Evolutionary conservation across 2,888 invertebrate genomes (phyloP), one percentile per base, ranked within the genome.

Genomic region (Ophion costatus): DNA sequence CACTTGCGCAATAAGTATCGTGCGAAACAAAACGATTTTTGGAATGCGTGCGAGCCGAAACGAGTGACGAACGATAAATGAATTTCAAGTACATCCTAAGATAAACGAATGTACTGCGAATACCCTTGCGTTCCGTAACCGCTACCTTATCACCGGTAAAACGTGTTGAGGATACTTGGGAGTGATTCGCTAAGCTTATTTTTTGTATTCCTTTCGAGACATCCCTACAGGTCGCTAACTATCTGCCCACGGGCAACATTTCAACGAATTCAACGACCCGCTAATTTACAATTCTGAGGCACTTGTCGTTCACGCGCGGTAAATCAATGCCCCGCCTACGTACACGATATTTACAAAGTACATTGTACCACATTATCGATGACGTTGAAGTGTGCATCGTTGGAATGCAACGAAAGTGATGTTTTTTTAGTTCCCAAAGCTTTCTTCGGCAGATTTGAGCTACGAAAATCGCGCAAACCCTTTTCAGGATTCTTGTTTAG

Each of bases 231-330:
- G 6, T 56, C 6, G 59, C 20, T 17, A 51, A 51, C 17, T 5
- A 59, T 22, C 10, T 22, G 10, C 59, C 59, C n/a, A 29, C 29
- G 29, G 42, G 5, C 42, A 67, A 24, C 9, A 17, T 42, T 20
- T 20, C 10, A 51, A 38, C 38, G 61, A 56, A 71, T 63, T 66
- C 66, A n/a, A 22, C 29, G 57, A 66, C 80, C 78, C 51, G 14
- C 38, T 45, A 17, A 38, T 45, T 78, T 59, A 80, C 78, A 80
- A 73, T 81, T 80, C 33, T 61, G 73, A 86, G 87, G 88, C 84
- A 88, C 87, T 88, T 88, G 33, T 80, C 83, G 20, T 82, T 87
- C 84, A 84, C 83, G 74, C 76, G 66, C 75, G 71, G 63, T 83
- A 61, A 63, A 78, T 83, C 38, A 61, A 82, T 77, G 76, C 59